Evolutionary conservation across 2,888 invertebrate genomes (phyloP).

Genomic region (Drosophila putrida): DNA sequence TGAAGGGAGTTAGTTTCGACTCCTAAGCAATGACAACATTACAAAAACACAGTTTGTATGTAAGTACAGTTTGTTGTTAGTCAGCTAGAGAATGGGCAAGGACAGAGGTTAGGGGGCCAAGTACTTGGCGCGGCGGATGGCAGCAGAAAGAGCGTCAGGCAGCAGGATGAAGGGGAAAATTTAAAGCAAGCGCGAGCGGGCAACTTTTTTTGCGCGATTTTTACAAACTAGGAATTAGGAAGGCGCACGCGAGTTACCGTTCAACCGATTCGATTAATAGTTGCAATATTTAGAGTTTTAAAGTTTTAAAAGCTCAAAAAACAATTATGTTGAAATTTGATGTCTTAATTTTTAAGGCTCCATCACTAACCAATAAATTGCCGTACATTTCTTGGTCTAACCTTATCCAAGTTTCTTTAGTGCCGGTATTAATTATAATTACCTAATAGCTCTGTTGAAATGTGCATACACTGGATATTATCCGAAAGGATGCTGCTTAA

Average conservation of each 20-base stretch:
- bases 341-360: conserved; percentile 2
- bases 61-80: conserved; percentile 50
- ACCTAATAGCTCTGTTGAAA: neutral
- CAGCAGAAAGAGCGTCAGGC: conserved; percentile 44
- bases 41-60: conserved; percentile 65
- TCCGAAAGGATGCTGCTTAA: neutral
- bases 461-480: conserved; percentile 2
- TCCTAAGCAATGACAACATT: conserved; percentile 80
- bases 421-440: neutral
- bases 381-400: no score
- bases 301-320: conserved; percentile 25
- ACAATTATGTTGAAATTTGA: conserved; percentile 1
- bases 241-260: conserved; percentile 38
- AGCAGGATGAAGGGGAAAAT: conserved; percentile 6
- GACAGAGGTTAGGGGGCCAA: neutral
- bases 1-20: conserved; percentile 38
- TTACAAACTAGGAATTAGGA: conserved; percentile 39
- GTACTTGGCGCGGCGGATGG: conserved; percentile 26
- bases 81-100: conserved; percentile 26
- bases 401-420: neutral
- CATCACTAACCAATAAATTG: no score
- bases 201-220: conserved; percentile 49
- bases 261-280: conserved; percentile 29
- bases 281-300: conserved; percentile 6
- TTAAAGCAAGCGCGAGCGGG: conserved; percentile 72